Conservation (phyloP, 2,113 vertebrate genomes). For the Panthera tigris region DNA sequence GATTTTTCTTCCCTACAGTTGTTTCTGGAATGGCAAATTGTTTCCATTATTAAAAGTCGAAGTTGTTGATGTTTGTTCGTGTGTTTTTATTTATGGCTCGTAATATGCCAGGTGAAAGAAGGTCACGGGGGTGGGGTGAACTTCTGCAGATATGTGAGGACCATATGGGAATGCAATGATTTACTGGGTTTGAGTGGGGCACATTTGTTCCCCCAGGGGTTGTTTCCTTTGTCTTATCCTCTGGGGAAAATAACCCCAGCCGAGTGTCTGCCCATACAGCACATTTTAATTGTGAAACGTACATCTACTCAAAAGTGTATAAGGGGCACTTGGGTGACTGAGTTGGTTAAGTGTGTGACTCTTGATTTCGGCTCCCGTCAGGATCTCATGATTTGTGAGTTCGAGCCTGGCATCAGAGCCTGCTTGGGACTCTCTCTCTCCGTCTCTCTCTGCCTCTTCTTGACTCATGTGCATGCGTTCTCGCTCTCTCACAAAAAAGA, state of each 20-base stretch:
- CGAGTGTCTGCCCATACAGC: neutral
- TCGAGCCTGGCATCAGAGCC: too few species aligned
- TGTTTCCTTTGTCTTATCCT: neutral
- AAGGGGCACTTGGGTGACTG: too few species aligned
- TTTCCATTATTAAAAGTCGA: conserved; percentile 90
- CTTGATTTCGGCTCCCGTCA: too few species aligned
- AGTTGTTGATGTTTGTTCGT: conserved; percentile 70
- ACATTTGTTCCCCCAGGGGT: neutral
- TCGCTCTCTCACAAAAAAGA: too few species aligned
- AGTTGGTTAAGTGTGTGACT: too few species aligned
- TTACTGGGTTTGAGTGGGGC: neutral
- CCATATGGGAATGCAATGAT: accelerated
- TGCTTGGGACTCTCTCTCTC: too few species aligned
- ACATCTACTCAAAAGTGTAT: neutral
- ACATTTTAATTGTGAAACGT: neutral
- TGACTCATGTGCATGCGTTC: too few species aligned
- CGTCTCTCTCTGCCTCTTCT: too few species aligned
- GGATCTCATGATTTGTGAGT: too few species aligned
- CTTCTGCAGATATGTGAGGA: neutral
- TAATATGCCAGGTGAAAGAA: neutral
- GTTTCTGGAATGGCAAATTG: conserved; percentile 84
- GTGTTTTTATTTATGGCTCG: conserved; percentile 26
- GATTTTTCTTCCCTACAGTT: conserved; percentile 82
- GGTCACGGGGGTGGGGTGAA: neutral
- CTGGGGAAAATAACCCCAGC: neutral